phyloP scores from a whole-genome alignment of 2,888 invertebrate genomes.

The Nebria salina region DNA sequence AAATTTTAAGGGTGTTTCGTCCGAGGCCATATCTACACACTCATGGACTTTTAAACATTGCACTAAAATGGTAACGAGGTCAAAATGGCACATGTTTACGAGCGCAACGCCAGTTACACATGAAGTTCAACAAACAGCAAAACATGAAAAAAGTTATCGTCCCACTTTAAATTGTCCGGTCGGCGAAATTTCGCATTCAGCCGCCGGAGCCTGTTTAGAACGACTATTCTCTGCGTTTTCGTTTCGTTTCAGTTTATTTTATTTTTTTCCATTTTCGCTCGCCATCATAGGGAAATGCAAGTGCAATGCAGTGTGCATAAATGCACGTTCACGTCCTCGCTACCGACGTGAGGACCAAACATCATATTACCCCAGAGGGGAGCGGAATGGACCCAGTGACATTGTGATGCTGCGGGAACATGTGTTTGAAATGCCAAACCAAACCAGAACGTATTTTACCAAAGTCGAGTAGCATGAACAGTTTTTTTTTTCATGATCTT shows the following conservation, averaged over 20 bases:
- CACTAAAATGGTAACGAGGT: background rate
- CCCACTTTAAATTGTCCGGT: conserved; percentile 35
- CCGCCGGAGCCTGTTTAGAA: conserved; percentile 4
- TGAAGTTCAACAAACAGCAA: conserved; percentile 33
- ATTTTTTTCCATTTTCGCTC: conserved; percentile 36
- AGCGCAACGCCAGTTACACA: background rate
- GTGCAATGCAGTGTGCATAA: conserved; percentile 39
- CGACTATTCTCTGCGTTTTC: conserved; percentile 6
- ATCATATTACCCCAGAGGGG: background rate
- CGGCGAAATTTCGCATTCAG: conserved; percentile 37
- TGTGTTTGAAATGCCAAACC: conserved; percentile 41
- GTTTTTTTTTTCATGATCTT: background rate
- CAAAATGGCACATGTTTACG: conserved; percentile 12
- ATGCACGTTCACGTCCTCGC: conserved; percentile 32
- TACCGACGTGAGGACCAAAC: conserved; percentile 2
- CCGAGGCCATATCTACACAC: background rate
- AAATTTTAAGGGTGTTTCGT: background rate
- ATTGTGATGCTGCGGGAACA: conserved; percentile 22
- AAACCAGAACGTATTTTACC: conserved; percentile 3
- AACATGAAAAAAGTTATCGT: conserved; percentile 41
- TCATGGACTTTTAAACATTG: background rate
- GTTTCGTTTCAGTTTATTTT: background rate
- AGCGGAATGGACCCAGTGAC: background rate
- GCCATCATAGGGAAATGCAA: conserved; percentile 20
- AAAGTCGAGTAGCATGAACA: background rate